phyloP scores from a whole-genome alignment of 2,113 vertebrate genomes.

The Oncorhynchus masou region DNA sequence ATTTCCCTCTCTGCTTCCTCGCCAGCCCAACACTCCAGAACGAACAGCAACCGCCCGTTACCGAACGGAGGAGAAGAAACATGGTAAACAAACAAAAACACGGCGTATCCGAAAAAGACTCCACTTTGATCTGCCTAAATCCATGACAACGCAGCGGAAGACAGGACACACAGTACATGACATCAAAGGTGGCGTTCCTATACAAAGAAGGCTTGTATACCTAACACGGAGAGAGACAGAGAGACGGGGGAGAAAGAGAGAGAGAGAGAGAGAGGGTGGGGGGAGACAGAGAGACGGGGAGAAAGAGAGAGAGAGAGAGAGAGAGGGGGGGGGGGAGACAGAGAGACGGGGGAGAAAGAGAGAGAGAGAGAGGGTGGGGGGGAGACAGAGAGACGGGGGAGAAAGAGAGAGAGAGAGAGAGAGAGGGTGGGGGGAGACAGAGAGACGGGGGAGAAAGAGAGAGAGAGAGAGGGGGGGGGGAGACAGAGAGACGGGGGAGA shows the following conservation, averaged over 20 bases:
- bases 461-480: accelerated
- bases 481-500: too few species aligned
- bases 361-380: too few species aligned
- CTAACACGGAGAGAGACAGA: neutral
- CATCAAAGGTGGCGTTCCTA: neutral
- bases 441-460: too few species aligned
- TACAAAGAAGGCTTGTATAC: neutral
- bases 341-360: too few species aligned
- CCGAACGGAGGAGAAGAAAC: neutral
- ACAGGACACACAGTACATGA: neutral
- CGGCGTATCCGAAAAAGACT: neutral
- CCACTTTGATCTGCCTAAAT: neutral
- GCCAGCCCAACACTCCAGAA: neutral
- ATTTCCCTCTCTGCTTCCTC: neutral
- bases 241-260: neutral
- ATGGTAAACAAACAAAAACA: neutral
- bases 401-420: too few species aligned
- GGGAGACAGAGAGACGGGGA: too few species aligned
- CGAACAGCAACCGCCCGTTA: neutral
- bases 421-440: too few species aligned
- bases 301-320: too few species aligned
- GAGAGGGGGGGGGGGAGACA: too few species aligned
- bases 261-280: too few species aligned
- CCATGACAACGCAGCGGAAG: neutral
- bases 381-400: too few species aligned